Evolutionary conservation across 2,888 invertebrate species (phyloP).

Genomic region (Bugula neritina): DNA sequence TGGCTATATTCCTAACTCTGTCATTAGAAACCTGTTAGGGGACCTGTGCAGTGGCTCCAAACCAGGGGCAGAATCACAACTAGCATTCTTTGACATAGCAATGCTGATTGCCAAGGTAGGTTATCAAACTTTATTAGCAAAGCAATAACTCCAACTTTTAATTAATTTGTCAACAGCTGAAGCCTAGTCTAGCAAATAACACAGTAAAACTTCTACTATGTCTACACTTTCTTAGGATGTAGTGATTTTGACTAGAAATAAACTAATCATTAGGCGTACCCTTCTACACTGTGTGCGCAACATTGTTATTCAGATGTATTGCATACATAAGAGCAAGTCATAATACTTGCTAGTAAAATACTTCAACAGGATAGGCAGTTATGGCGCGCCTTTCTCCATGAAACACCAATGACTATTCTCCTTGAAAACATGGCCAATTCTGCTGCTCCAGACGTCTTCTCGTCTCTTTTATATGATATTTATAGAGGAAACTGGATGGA

Average conservation of each 20-base stretch:
- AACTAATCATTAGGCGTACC: too few species aligned
- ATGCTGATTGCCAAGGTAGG: slow-evolving; percentile 24
- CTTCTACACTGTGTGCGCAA: too few species aligned
- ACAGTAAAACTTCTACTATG: too few species aligned
- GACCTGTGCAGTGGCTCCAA: not conserved
- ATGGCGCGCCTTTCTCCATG: not conserved
- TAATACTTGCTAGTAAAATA: not conserved
- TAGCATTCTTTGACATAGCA: not conserved
- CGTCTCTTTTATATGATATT: not conserved
- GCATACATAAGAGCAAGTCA: too few species aligned
- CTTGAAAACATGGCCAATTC: not conserved
- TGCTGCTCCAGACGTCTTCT: not conserved
- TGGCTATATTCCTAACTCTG: slow-evolving; percentile 17
- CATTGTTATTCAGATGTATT: too few species aligned
- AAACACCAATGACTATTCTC: not conserved
- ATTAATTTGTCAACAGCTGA: too few species aligned
- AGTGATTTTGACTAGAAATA: too few species aligned
- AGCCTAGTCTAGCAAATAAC: too few species aligned
- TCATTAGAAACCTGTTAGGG: not conserved
- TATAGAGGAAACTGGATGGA: not conserved
- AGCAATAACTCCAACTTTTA: too few species aligned
- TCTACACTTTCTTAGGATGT: too few species aligned
- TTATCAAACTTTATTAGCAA: too few species aligned
- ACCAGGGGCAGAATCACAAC: not conserved
- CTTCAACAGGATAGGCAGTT: not conserved